Conservation (phyloP, 1,140 invertebrate genomes). For the Tenebrio molitor region DNA sequence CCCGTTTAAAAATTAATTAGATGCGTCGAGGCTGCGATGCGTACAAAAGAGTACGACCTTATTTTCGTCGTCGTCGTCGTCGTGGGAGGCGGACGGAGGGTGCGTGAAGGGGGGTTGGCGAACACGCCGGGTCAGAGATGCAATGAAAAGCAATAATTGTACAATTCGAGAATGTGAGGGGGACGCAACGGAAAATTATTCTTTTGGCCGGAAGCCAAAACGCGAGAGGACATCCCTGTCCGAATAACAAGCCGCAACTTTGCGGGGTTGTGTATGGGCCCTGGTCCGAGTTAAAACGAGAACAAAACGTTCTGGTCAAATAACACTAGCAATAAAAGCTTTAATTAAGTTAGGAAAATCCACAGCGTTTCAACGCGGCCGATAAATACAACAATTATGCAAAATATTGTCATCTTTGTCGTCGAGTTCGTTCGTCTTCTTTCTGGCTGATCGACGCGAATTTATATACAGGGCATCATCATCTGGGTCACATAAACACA, state of each 20-base stretch:
- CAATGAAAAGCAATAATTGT: constrained; percentile 8
- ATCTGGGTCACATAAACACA: constrained; percentile 22
- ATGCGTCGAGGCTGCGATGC: too few relatives aligned
- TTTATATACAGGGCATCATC: too few relatives aligned
- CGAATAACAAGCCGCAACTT: constrained; percentile 26
- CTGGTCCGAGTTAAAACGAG: neutral
- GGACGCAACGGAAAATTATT: constrained; percentile 1
- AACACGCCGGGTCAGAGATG: too few relatives aligned
- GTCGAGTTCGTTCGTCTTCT: too few relatives aligned
- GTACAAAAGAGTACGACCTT: too few relatives aligned
- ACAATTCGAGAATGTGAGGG: neutral
- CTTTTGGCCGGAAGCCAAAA: constrained; percentile 21
- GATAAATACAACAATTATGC: constrained; percentile 5
- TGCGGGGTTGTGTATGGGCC: constrained; percentile 9
- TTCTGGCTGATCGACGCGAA: too few relatives aligned
- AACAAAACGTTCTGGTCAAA: constrained; percentile 21
- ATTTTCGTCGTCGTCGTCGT: too few relatives aligned
- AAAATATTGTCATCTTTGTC: neutral
- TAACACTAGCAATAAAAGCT: constrained; percentile 19
- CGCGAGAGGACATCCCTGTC: neutral
- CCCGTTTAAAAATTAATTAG: constrained; percentile 18
- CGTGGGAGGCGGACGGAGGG: too few relatives aligned
- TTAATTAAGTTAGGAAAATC: constrained; percentile 29
- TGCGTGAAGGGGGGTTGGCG: too few relatives aligned
- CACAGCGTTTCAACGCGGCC: neutral